Percentiles rank a stretch among this genome's conserved stretches.
Conservation (phyloP, 2,113 vertebrate genomes). For the Notechis scutatus region DNA sequence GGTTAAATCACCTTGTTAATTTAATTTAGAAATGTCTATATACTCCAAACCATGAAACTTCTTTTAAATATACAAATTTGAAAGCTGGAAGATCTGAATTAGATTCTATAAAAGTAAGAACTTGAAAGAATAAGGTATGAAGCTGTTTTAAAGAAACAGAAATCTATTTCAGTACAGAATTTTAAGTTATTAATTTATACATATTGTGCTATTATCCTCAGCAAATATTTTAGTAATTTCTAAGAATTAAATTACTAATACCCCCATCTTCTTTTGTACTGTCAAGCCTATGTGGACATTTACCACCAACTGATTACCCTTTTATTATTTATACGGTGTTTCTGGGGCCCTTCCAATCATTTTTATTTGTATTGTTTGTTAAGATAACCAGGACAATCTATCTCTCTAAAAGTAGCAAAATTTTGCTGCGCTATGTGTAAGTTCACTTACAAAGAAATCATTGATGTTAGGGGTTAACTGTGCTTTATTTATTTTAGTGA, state of each 20-base stretch:
- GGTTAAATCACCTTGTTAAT: not conserved
- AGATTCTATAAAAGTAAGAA: not conserved
- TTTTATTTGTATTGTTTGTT: not conserved
- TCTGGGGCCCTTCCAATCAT: not conserved
- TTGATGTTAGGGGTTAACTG: not conserved
- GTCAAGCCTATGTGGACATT: not conserved
- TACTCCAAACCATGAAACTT: not conserved
- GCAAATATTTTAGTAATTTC: not conserved
- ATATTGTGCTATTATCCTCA: not conserved
- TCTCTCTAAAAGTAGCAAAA: not conserved
- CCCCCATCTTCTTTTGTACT: not conserved
- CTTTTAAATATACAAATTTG: not conserved
- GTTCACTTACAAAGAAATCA: not conserved
- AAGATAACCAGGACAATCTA: not conserved
- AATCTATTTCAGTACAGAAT: not conserved
- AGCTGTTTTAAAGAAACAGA: not conserved
- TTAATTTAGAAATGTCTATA: not conserved
- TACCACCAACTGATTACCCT: not conserved
- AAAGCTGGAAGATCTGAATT: not conserved
- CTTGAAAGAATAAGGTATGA: not conserved
- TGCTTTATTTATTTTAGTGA: not conserved
- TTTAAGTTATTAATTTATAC: not conserved
- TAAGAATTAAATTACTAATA: not conserved
- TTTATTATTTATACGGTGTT: not conserved
- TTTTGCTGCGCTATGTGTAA: not conserved